phyloP scores from a whole-genome alignment of 2,113 vertebrate species.

The Percina caprodes region DNA sequence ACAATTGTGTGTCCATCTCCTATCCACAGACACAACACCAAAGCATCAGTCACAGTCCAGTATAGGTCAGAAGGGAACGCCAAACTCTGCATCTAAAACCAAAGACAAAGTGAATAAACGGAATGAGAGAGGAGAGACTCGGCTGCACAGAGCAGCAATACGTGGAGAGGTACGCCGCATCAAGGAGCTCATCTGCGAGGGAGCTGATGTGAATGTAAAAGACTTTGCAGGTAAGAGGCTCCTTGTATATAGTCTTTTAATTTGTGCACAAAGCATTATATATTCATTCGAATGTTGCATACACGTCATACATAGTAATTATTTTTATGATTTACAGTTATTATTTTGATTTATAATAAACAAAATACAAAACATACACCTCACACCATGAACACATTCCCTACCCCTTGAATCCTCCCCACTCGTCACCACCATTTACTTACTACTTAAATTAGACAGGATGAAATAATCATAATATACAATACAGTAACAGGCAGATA shows the following conservation, averaged over 20 bases:
- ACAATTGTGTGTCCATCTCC: constrained; percentile 15
- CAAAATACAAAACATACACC: too few species aligned
- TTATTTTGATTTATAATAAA: too few species aligned
- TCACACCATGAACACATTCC: too few species aligned
- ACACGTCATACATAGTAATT: neutral
- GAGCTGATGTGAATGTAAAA: constrained; percentile 99
- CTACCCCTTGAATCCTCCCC: too few species aligned
- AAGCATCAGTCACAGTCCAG: constrained; percentile 99
- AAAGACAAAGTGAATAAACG: constrained; percentile 99
- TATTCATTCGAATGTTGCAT: neutral
- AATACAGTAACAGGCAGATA: too few species aligned
- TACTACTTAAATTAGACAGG: too few species aligned
- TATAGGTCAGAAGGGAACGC: constrained; percentile 99
- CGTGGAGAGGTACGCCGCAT: constrained; percentile 97
- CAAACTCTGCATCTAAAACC: constrained; percentile 99
- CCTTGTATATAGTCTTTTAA: neutral
- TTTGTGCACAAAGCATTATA: neutral
- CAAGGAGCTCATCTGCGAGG: constrained; percentile 98
- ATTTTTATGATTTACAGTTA: constrained; percentile 7
- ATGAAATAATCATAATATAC: too few species aligned
- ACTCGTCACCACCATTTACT: too few species aligned
- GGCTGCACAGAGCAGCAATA: constrained; percentile 96
- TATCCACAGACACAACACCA: constrained; percentile 93
- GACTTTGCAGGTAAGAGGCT: constrained; percentile 94
- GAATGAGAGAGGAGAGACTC: constrained; percentile 97